A percentile compares a stretch with the other conserved stretches of the same genome.
phyloP scores from a whole-genome alignment of 1,140 invertebrate species.

The Cydia pomonella region DNA sequence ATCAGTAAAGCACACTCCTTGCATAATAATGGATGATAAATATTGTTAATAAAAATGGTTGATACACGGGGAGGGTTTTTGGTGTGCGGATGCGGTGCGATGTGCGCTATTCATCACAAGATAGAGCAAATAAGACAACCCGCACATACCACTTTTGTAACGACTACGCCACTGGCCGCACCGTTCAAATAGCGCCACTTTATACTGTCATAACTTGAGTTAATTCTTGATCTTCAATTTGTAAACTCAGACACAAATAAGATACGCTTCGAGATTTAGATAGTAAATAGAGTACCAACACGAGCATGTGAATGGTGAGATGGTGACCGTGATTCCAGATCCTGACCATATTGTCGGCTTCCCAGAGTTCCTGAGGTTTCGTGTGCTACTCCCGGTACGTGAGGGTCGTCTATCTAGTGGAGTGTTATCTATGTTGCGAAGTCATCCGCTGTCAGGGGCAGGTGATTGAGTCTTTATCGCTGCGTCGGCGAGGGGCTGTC shows the following conservation, averaged over 20 bases:
- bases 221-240: too few species aligned
- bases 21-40: constrained; percentile 49
- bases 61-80: constrained; percentile 38
- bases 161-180: too few species aligned
- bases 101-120: background rate
- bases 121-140: background rate
- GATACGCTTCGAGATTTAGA: too few species aligned
- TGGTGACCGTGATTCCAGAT: too few species aligned
- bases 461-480: constrained; percentile 57
- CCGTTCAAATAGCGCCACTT: too few species aligned
- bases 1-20: constrained; percentile 44
- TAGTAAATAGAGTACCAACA: too few species aligned
- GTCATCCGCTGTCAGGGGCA: constrained; percentile 51
- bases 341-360: background rate
- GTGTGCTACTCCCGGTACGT: background rate
- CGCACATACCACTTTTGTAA: background rate
- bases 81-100: background rate
- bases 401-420: background rate
- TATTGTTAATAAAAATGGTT: constrained; percentile 42
- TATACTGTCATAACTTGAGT: too few species aligned
- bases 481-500: constrained; percentile 28
- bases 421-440: constrained; percentile 23
- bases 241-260: too few species aligned
- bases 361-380: background rate
- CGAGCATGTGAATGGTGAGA: too few species aligned